Base-by-base conservation (phyloP, 2,888 invertebrate genomes). In the Syrphus vitripennis region DNA sequence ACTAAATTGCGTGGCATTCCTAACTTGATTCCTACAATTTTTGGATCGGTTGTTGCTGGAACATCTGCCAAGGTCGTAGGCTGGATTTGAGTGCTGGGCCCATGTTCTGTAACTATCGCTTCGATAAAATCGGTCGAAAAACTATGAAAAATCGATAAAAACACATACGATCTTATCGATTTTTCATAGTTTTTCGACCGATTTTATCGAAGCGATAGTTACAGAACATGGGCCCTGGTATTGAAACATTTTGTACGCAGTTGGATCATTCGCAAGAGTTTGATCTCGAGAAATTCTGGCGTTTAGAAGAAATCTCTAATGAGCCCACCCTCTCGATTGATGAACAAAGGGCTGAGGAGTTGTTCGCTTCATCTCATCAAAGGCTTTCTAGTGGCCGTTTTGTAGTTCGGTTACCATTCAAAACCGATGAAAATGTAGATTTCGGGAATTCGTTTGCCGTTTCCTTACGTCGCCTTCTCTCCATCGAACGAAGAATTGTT, bases 1-100 rank as follows among this genome's bases (percentile, higher is more conserved):
- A 9, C 2, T 48, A 16, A 24, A 1, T 16, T 6, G 5, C 4
- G 19, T n/a, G 53, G 31, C 21, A 9, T 10, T 2, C 50, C 74
- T 14, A 31, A 63, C 24, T 14, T 63, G 7, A 37, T 74, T 48
- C 48, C 31, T 9, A 63, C 75, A 4, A 75, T 63, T 50, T 75
- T 75, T 16, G 70, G 50, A 9, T 6, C 29, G 3, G 31, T 55
- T 29, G 16, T 31, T 16, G 50, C 24, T 12, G 31, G 55, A n/a
- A 29, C 4, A 12, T 31, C n/a, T 14, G 9, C 55, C 50, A 19
- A 37, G 10, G 1, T 42, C n/a, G n/a, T n/a, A 9, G 21, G 21
- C 19, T 29, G 1, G 0, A 9, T 2, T 2, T 42, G 0, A 5
- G 29, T 31, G 1, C n/a, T n/a, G n/a, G n/a, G n/a, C n/a, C n/a